phyloP scores from a whole-genome alignment of 2,797 vertebrate species.

The Hafferia zeledoni region DNA sequence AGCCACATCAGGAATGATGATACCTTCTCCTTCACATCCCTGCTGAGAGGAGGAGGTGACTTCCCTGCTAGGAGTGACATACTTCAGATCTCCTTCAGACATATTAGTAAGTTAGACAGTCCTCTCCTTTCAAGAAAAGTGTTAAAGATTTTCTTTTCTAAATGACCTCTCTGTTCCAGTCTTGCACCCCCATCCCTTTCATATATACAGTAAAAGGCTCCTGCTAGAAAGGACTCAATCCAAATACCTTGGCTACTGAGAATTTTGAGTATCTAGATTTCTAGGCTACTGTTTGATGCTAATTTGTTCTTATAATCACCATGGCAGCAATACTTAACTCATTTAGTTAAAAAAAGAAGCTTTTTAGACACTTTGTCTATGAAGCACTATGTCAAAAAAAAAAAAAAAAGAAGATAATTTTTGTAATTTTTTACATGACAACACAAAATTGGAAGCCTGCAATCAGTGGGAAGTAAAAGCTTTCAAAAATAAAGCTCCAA shows the following conservation, averaged over 20 bases:
- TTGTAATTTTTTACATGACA: constrained; percentile 47
- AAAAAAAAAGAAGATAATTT: background rate
- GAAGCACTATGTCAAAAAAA: background rate
- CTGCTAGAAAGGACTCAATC: background rate
- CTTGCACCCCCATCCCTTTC: background rate
- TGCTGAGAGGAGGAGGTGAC: background rate
- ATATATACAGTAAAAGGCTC: background rate
- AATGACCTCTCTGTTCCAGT: background rate
- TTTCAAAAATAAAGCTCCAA: constrained; percentile 60
- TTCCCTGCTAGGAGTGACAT: background rate
- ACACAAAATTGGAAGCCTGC: constrained; percentile 61
- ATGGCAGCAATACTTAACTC: constrained; percentile 48
- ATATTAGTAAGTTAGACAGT: background rate
- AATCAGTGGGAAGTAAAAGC: constrained; percentile 67
- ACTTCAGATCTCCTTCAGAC: background rate
- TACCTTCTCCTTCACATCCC: background rate
- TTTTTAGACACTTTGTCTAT: constrained; percentile 5
- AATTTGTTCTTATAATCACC: constrained; percentile 29
- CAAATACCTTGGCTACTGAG: background rate
- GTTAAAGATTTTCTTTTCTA: background rate
- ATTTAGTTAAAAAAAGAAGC: constrained; percentile 10
- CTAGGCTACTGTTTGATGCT: background rate
- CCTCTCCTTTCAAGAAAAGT: background rate
- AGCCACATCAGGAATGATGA: background rate
- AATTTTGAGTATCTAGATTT: constrained; percentile 11